Evolutionary conservation across 2,797 vertebrate species (phyloP).

Genomic region (Sebastes taczanowskii): DNA sequence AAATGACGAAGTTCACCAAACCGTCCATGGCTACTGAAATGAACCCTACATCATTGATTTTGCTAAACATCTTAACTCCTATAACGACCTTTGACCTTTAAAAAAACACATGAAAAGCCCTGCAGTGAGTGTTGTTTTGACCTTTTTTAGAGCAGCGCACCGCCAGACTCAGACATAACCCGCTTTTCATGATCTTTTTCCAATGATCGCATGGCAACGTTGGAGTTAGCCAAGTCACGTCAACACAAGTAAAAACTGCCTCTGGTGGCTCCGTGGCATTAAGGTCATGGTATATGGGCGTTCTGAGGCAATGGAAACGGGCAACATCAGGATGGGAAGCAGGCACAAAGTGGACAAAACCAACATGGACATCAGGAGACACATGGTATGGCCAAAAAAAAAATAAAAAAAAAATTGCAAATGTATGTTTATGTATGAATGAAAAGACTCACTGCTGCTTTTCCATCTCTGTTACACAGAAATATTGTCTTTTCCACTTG

Average conservation of each 20-base stretch:
- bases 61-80: neutral
- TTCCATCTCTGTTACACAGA: neutral
- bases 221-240: constrained; percentile 57
- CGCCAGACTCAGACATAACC: constrained; percentile 15
- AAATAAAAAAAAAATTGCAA: neutral
- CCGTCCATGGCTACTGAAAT: neutral
- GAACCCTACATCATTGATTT: neutral
- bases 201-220: constrained; percentile 53
- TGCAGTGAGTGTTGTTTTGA: neutral
- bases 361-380: constrained; percentile 1
- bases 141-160: neutral
- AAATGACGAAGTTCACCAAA: neutral
- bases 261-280: constrained; percentile 61
- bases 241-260: constrained; percentile 61
- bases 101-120: neutral
- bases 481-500: neutral
- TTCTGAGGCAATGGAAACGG: constrained; percentile 74
- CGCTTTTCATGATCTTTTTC: constrained; percentile 58
- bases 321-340: constrained; percentile 18
- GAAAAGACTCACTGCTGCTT: constrained; percentile 2
- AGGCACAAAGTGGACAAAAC: constrained; percentile 36
- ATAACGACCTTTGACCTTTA: constrained; percentile 36
- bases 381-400: neutral
- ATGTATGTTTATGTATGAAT: constrained; percentile 22
- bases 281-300: constrained; percentile 58